Evolutionary conservation across 2,888 invertebrate species (phyloP), one percentile per base, ranked within the genome.

Genomic region (Eupithecia dodoneata): DNA sequence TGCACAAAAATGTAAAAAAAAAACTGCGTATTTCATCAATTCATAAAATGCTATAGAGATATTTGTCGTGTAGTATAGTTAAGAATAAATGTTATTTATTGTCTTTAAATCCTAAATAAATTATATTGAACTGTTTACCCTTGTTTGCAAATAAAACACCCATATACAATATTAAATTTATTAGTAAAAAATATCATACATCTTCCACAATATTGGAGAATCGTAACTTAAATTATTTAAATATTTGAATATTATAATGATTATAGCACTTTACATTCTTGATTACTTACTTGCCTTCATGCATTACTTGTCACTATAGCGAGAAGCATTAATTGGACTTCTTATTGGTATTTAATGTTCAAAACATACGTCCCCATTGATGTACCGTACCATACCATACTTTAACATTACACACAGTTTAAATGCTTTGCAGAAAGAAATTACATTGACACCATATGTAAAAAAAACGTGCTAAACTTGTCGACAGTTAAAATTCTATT

Each of bases 171-270:
- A 95, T 94, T 95, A 95, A 95, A 95, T 95, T 95, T 95, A 95
- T 95, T 95, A 95, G 95, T 95, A 95, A 94, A 95, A 94, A 95
- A 95, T 95, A 95, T 95, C 93, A 95, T 95, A 94, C 95, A 94
- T 95, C 94, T 94, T 94, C 95, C 95, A 94, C 94, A 94, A 94
- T 94, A 94, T 94, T 93, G 95, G 94, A 94, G 94, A 95, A 94
- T 94, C 90, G 84, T 94, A 94, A 94, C 94, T 94, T 94, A 94
- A 88, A 94, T 92, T 93, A 91, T 89, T 93, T 93, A 92, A 93
- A 93, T 92, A 94, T 93, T 94, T 93, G 93, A 94, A 94, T 94
- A 94, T 93, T 87, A 93, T 92, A 94, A 83, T 83, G 93, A 92
- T 93, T 94, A 93, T 92, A 94, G 94, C 94, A 94, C 93, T 93